Evolutionary conservation across 2,113 vertebrate genomes (phyloP).

Genomic region (Sturnira hondurensis): DNA sequence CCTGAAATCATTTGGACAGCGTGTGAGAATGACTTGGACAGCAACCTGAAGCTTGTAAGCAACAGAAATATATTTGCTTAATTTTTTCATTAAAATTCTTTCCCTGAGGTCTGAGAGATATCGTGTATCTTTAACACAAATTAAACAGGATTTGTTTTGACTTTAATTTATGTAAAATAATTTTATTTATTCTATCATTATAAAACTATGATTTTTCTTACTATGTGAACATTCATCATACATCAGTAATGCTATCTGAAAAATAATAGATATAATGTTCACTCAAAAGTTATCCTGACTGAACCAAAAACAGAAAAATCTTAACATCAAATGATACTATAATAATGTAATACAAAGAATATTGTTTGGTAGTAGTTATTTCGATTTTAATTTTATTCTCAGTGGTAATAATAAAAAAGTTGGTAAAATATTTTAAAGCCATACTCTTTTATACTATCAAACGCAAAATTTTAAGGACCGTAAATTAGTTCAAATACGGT

Average conservation of each 20-base stretch:
- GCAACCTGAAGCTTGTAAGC: not conserved
- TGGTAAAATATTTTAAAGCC: not conserved
- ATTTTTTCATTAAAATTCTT: slow-evolving; percentile 64
- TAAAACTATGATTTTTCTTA: slow-evolving; percentile 56
- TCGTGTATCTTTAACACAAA: slow-evolving; percentile 10
- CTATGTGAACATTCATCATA: slow-evolving; percentile 37
- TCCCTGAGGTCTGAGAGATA: slow-evolving; percentile 47
- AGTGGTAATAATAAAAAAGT: not conserved
- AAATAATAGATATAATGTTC: not conserved
- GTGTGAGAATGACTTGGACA: slow-evolving; percentile 19
- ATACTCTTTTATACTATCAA: not conserved
- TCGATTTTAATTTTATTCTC: not conserved
- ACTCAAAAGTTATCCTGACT: not conserved
- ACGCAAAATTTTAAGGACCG: not conserved
- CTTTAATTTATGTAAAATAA: slow-evolving; percentile 68
- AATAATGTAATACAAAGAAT: not conserved
- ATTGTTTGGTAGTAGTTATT: not conserved
- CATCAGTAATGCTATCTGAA: slow-evolving; percentile 11
- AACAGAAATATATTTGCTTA: slow-evolving; percentile 54
- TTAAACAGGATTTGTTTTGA: slow-evolving; percentile 57
- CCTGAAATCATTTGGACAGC: not conserved
- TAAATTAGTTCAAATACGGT: not conserved
- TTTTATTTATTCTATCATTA: slow-evolving; percentile 47
- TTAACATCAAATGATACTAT: not conserved
- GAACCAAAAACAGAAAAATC: not conserved